Evolutionary conservation across 2,113 vertebrate species (phyloP).

Genomic region (Rhinogobius similis): DNA sequence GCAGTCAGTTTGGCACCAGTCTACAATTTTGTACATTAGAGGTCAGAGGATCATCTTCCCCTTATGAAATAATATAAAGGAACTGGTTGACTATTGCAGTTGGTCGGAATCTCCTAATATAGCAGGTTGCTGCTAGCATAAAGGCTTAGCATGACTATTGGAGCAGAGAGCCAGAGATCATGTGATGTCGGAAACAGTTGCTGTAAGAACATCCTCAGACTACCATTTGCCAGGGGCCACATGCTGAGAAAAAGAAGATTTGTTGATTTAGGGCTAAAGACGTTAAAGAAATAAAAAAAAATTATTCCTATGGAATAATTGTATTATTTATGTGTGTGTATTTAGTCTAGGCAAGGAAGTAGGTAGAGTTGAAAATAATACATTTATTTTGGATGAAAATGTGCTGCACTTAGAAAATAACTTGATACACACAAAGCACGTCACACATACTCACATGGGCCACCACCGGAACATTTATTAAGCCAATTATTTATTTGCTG

Average conservation of each 20-base stretch:
- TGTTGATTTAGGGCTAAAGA: not conserved
- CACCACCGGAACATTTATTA: not conserved
- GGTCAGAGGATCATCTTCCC: too few relatives aligned
- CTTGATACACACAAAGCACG: too few relatives aligned
- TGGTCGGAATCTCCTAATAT: conserved; percentile 29
- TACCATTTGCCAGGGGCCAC: conserved; percentile 6
- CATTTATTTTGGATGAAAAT: too few relatives aligned
- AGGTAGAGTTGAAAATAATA: too few relatives aligned
- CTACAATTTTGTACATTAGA: conserved; percentile 5
- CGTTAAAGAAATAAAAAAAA: not conserved
- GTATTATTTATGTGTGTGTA: too few relatives aligned
- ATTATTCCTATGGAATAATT: not conserved
- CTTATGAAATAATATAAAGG: not conserved
- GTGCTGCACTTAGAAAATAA: too few relatives aligned
- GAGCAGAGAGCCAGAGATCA: conserved; percentile 19
- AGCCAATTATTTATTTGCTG: conserved; percentile 26
- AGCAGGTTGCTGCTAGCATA: conserved; percentile 12
- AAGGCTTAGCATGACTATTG: conserved; percentile 1
- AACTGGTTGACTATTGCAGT: conserved; percentile 1
- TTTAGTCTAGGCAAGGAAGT: too few relatives aligned
- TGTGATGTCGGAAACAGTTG: conserved; percentile 28
- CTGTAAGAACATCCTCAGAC: conserved; percentile 18
- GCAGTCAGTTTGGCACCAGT: conserved; percentile 42
- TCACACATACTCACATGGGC: not conserved
- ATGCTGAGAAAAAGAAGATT: not conserved